A percentile compares a stretch with the other conserved stretches of the same genome.
These are phyloP conservation scores for Panurus biarmicus DNA, from an alignment of 2,113 vertebrate genomes.

Conservation along the genomic window DNA sequence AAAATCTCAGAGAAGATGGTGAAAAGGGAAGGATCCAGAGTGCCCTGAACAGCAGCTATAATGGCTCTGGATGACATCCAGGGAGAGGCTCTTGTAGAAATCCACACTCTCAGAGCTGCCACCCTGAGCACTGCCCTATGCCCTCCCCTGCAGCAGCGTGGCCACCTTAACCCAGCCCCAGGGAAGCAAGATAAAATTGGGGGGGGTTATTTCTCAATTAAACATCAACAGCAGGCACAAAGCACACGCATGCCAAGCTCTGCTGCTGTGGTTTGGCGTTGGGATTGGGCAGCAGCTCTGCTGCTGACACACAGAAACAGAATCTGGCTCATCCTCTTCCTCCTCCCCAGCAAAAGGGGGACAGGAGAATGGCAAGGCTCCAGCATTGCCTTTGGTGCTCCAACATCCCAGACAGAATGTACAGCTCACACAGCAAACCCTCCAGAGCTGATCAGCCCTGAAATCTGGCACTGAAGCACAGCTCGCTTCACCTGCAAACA, in stretches of 20 bases:
- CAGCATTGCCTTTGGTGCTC: not conserved
- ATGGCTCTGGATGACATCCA: rapidly evolving
- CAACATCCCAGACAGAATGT: rapidly evolving
- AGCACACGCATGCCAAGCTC: not conserved
- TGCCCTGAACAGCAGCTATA: not conserved
- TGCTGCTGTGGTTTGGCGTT: not conserved
- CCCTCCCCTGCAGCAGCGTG: not conserved
- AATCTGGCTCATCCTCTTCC: not conserved
- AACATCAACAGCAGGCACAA: not conserved
- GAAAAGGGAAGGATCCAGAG: not conserved
- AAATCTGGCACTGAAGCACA: not conserved
- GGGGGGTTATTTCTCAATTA: not conserved
- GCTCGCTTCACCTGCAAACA: not conserved
- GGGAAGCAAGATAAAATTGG: not conserved
- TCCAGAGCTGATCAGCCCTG: not conserved
- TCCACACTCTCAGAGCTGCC: not conserved
- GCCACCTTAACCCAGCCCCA: not conserved
- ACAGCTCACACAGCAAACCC: not conserved
- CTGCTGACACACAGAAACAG: not conserved
- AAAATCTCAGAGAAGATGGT: not conserved
- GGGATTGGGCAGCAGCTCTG: not conserved
- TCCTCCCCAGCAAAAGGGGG: not conserved
- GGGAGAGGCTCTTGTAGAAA: not conserved
- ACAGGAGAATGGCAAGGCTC: not conserved
- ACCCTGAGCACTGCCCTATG: not conserved